Evolutionary conservation across 1,140 invertebrate species (phyloP).

Genomic region (Cepaea nemoralis): DNA sequence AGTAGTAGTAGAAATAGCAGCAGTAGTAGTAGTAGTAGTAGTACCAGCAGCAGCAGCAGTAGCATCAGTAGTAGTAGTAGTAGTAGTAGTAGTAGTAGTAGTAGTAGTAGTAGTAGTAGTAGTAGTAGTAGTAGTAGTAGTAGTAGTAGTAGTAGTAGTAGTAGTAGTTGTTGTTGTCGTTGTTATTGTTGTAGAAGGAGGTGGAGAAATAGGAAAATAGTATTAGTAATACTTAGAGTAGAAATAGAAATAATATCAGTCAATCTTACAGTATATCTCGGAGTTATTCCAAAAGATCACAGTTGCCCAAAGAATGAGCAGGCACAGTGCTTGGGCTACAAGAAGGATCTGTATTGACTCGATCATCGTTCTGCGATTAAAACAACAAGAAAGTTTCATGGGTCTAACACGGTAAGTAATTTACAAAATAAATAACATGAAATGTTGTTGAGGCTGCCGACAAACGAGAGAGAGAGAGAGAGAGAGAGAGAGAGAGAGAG

Average conservation of each 20-base stretch:
- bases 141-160: not conserved
- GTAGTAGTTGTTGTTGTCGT: not conserved
- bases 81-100: not conserved
- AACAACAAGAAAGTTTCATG: no score
- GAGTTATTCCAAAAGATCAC: not conserved
- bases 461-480: no score
- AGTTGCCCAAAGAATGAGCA: not conserved
- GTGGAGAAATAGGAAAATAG: not conserved
- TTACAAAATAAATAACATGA: no score
- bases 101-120: no score
- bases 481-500: no score
- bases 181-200: no score
- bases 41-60: no score
- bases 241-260: not conserved
- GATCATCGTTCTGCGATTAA: not conserved
- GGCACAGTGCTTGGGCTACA: not conserved
- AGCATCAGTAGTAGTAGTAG: no score
- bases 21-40: no score
- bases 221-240: not conserved
- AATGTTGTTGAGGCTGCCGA: no score
- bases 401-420: no score
- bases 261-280: not conserved
- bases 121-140: not conserved
- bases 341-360: not conserved
- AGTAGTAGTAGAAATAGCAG: not conserved